These are phyloP conservation scores for Ochropacha duplaris DNA, from an alignment of 2,888 invertebrate genomes.

Conservation along the genomic window DNA sequence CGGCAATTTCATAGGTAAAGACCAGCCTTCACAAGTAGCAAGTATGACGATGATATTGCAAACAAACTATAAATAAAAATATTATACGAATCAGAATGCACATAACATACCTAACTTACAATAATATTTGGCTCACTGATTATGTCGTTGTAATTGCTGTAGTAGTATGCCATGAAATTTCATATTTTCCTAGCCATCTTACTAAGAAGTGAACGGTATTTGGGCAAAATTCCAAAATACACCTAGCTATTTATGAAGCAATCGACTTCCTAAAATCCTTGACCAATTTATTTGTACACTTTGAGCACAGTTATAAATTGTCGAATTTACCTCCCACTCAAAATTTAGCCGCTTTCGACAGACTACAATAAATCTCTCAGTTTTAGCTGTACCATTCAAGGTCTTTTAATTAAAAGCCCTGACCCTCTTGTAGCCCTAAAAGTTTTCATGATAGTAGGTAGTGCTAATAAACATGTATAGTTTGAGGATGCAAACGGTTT, in stretches of 20 bases:
- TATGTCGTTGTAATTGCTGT: not conserved
- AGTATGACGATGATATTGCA: no score
- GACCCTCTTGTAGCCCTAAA: constrained; percentile 45
- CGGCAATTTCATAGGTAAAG: no score
- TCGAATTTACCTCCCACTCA: constrained; percentile 16
- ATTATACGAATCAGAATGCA: no score
- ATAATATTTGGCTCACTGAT: no score
- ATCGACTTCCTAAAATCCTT: not conserved
- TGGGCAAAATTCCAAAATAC: not conserved
- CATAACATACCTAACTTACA: no score
- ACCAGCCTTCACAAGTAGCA: no score
- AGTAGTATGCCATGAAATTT: not conserved
- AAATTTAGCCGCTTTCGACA: constrained; percentile 44
- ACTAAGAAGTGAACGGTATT: not conserved
- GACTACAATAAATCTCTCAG: constrained; percentile 54
- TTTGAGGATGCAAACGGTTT: constrained; percentile 35
- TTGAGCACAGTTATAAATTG: constrained; percentile 10
- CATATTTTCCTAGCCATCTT: not conserved
- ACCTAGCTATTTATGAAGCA: constrained; percentile 3
- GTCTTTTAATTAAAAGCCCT: constrained; percentile 62
- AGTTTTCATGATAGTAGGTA: constrained; percentile 65
- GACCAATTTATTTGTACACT: constrained; percentile 4
- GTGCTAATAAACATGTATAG: constrained; percentile 58
- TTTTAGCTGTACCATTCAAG: constrained; percentile 32
- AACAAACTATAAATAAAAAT: no score